Evolutionary conservation across 2,113 vertebrate species (phyloP).

Genomic region (Urocitellus parryii): DNA sequence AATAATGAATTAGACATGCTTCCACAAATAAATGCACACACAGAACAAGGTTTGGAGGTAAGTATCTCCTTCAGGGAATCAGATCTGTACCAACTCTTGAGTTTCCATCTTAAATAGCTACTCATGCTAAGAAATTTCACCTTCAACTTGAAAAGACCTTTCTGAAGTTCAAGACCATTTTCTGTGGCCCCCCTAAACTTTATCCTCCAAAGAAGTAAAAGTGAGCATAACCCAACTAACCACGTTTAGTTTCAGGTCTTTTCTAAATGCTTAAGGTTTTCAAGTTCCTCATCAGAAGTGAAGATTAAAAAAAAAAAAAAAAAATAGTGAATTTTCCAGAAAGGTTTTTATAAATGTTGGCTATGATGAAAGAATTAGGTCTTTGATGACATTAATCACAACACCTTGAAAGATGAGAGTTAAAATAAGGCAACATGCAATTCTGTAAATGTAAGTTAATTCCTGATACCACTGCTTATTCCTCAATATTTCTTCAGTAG

Average conservation of each 20-base stretch:
- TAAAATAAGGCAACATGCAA: conserved; percentile 34
- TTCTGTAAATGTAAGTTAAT: background rate
- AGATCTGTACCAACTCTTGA: conserved; percentile 23
- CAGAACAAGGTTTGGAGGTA: background rate
- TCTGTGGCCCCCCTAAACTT: background rate
- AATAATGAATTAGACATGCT: background rate
- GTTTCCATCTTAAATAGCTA: background rate
- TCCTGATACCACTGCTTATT: background rate
- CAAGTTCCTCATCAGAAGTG: background rate
- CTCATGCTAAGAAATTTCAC: background rate
- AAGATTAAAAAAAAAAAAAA: background rate
- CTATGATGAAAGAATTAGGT: background rate
- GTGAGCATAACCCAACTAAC: background rate
- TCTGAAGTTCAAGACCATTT: conserved; percentile 22
- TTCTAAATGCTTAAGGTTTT: conserved; percentile 21
- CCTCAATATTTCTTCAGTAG: background rate
- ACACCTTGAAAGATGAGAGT: conserved; percentile 22
- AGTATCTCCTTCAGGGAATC: background rate
- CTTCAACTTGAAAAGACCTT: conserved; percentile 9
- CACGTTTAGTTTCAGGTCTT: background rate
- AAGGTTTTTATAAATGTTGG: conserved; percentile 4
- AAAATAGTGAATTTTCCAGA: background rate
- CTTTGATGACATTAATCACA: conserved; percentile 13
- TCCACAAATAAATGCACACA: background rate
- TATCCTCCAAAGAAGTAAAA: conserved; percentile 3